A percentile compares a stretch with the other conserved stretches of the same genome.
Evolutionary conservation across 1,140 invertebrate genomes (phyloP).

Genomic region (Elymnias hypermnestra): DNA sequence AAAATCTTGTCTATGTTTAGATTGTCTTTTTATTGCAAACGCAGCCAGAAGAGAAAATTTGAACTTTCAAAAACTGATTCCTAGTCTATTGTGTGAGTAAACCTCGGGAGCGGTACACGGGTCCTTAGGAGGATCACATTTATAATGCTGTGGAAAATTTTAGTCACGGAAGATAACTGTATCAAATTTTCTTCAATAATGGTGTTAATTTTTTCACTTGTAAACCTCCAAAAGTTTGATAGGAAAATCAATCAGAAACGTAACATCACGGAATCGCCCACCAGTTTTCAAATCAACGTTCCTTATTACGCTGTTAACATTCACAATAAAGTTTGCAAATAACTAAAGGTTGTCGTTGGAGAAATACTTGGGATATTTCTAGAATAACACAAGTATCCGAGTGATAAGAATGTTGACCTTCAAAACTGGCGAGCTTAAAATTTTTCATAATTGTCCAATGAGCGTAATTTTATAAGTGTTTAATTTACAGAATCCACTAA

Average conservation of each 20-base stretch:
- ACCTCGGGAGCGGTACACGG: constrained; percentile 37
- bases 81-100: constrained; percentile 38
- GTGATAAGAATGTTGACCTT: constrained; percentile 14
- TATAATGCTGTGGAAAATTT: constrained; percentile 53
- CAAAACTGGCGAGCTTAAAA: constrained; percentile 38
- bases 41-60: constrained; percentile 25
- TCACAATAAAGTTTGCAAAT: too few species aligned
- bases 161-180: constrained; percentile 61
- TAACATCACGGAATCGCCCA: constrained; percentile 33
- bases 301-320: too few species aligned
- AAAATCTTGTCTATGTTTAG: too few species aligned
- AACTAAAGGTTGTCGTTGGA: too few species aligned
- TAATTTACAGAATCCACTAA: constrained; percentile 48
- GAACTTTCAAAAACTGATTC: constrained; percentile 37
- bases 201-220: constrained; percentile 61
- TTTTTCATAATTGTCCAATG: constrained; percentile 65
- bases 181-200: constrained; percentile 57
- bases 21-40: too few species aligned
- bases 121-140: constrained; percentile 57
- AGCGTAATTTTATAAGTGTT: constrained; percentile 45
- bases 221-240: constrained; percentile 75
- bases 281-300: constrained; percentile 27
- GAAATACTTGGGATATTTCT: too few species aligned
- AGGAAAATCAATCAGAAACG: constrained; percentile 65
- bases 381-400: too few species aligned